Conservation (phyloP, 2,797 vertebrate species). For the Bovichtus diacanthus region DNA sequence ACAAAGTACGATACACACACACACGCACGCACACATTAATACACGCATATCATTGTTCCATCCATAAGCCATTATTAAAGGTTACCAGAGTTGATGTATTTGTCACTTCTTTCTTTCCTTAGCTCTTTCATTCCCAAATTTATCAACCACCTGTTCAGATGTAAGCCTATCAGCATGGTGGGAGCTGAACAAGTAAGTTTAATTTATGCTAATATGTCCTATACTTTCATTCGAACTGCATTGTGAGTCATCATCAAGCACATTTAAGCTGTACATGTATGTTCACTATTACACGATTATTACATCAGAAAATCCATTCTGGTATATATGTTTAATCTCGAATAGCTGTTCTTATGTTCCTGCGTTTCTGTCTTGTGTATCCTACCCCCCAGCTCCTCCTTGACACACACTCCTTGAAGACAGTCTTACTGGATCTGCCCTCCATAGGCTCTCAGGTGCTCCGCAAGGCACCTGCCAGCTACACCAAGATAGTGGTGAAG, state of each 20-base stretch:
- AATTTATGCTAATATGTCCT: not conserved
- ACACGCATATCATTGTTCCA: too few species aligned
- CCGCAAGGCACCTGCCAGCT: conserved; percentile 97
- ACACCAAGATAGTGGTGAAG: conserved; percentile 99
- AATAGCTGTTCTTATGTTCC: not conserved
- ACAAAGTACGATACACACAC: conserved; percentile 88
- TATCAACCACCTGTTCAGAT: conserved; percentile 98
- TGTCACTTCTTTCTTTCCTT: conserved; percentile 44
- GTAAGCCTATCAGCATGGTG: conserved; percentile 99
- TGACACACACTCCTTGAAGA: conserved; percentile 98
- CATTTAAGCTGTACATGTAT: not conserved
- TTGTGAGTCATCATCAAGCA: not conserved
- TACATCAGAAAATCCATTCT: not conserved
- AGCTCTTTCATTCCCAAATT: conserved; percentile 99
- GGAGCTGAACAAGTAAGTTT: conserved; percentile 95
- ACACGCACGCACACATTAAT: not conserved
- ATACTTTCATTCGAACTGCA: not conserved
- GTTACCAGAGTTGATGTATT: conserved; percentile 20
- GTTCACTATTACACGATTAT: not conserved
- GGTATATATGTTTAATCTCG: not conserved
- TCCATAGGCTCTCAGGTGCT: conserved; percentile 98
- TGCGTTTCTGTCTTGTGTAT: conserved; percentile 1
- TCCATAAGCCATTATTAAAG: not conserved
- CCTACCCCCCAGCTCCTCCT: conserved; percentile 89
- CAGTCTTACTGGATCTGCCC: conserved; percentile 95